Conservation (phyloP, 2,113 vertebrate genomes). For the Lycaon pictus region DNA sequence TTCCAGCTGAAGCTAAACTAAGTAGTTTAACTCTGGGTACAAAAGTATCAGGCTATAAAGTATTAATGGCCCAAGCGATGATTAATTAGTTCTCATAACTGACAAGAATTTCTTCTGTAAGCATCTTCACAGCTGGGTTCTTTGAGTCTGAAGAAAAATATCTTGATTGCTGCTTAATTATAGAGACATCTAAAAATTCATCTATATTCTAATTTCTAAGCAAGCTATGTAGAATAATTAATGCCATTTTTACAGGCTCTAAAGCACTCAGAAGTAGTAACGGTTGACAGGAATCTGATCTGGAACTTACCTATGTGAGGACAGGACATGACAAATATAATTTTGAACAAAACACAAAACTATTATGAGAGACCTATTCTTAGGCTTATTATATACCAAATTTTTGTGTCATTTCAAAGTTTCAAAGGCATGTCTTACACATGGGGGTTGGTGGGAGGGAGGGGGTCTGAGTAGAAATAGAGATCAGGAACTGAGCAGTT, state of each 20-base stretch:
- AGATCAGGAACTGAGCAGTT: constrained; percentile 29
- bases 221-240: background rate
- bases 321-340: constrained; percentile 79
- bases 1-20: constrained; percentile 11
- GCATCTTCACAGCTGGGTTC: constrained; percentile 22
- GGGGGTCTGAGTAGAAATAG: background rate
- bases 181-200: background rate
- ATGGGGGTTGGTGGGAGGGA: background rate
- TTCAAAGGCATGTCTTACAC: constrained; percentile 45
- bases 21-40: background rate
- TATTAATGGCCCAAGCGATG: background rate
- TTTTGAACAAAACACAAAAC: constrained; percentile 75
- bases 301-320: constrained; percentile 80
- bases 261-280: constrained; percentile 61
- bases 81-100: constrained; percentile 6
- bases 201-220: constrained; percentile 58
- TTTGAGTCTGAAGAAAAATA: constrained; percentile 22
- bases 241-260: constrained; percentile 36
- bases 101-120: constrained; percentile 42
- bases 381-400: constrained; percentile 29
- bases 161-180: constrained; percentile 26
- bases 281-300: constrained; percentile 65
- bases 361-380: constrained; percentile 39
- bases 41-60: background rate
- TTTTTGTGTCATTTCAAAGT: constrained; percentile 47